Evolutionary conservation across 2,888 invertebrate genomes (phyloP), one percentile per base, ranked within the genome.

Genomic region (Strigamia maritima): DNA sequence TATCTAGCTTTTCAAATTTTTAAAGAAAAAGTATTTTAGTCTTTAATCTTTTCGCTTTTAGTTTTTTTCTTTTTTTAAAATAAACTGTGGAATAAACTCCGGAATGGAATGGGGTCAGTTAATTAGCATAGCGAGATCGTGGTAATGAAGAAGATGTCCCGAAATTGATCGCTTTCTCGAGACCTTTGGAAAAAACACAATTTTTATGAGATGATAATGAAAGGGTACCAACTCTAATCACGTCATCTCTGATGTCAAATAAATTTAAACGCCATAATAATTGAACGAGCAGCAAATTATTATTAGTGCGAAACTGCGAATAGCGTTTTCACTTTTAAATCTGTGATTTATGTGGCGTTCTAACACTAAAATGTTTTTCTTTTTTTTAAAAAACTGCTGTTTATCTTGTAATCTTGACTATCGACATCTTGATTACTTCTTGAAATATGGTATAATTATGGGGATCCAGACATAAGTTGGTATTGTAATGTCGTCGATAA

Each of bases 181-280:
- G 65, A 26, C 65, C 24, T 65, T 28, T 65, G 8, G 22, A 10
- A 65, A 65, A 65, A 24, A 65, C 65, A 60, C 65, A 65, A 65
- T 65, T 65, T 65, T 65, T 65, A 65, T 65, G 65, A 65, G 65
- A 65, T 65, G 65, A 65, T 65, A 65, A 65, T 65, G 65, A 65
- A 65, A 65, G 65, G 65, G 65, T 65, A 28, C 65, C 24, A 16
- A 26, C 65, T 28, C 24, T 65, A 65, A 65, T 65, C 65, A 65
- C 65, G 65, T 65, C 65, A 65, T 65, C 65, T 24, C 24, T 65
- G 26, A 65, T 28, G 65, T 65, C 65, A 65, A 65, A 65, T 65
- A 65, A 65, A 65, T 65, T 65, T 28, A 65, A 65, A 24, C 65
- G 65, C 65, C 24, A 16, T 65, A 65, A 65, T 65, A 65, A 65